Base-by-base conservation (phyloP, 2,797 vertebrate genomes). In the Sphaeramia orbicularis region DNA sequence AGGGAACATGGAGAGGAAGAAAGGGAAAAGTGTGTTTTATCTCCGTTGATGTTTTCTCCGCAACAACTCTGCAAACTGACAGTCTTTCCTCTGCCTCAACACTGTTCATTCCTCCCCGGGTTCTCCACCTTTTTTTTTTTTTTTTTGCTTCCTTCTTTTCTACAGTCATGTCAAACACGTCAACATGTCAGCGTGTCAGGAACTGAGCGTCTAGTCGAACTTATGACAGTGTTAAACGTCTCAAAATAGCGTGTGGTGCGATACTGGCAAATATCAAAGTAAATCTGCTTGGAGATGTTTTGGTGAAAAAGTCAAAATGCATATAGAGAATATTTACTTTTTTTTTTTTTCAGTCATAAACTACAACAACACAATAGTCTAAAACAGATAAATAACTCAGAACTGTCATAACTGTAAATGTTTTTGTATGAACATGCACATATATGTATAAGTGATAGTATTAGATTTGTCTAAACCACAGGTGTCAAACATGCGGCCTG, bases 1-100 rank as follows among this genome's bases (percentile, higher is more conserved):
- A 69, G 13, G 36, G 30, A 68, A 51, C 14, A 36, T 14, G n/a
- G 13, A 44, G n/a, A 38, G 19, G 65, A 35, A 30, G n/a, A 42
- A 69, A 21, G 42, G 42, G 27, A 61, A 9, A 38, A 10, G 35
- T 30, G 13, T 54, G 19, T 49, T 60, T 30, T 41, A 12, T 44
- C 21, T 43, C 27, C 2, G 13, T 37, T 51, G 43, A 30, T 58
- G 45, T 43, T 41, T 55, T 36, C 45, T 64, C 8, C 15, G n/a
- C 32, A 7, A 64, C 48, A 65, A 45, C 6, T 16, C 45, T 15
- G 1, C 6, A 37, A 30, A 48, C 42, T 44, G 47, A 65, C 38
- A 57, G 27, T 0, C 2, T 41, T 64, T 7, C 6, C 7, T 56
- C 61, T 27, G 18, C 59, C 43, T 36, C 4, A 0, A 4, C 7